A percentile compares a stretch with the other conserved stretches of the same genome.
These are phyloP conservation scores for Eupithecia insigniata DNA, from an alignment of 2,888 invertebrate genomes.

Conservation along the genomic window DNA sequence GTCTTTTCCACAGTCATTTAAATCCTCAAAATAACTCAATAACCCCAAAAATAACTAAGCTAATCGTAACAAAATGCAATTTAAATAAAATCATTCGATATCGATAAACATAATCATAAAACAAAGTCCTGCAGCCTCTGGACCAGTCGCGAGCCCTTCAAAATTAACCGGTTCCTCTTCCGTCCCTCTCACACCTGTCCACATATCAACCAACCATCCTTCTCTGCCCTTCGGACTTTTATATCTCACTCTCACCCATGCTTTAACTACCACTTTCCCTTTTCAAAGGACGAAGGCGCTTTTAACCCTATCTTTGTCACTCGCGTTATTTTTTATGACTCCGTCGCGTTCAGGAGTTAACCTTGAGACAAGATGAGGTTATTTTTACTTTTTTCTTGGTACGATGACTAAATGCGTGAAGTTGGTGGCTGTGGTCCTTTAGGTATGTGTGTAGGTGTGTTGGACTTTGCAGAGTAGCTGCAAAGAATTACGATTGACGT, in stretches of 20 bases:
- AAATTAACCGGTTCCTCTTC: constrained; percentile 80
- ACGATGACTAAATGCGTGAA: constrained; percentile 81
- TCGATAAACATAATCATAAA: constrained; percentile 73
- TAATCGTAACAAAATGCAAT: constrained; percentile 16
- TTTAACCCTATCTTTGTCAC: constrained; percentile 51
- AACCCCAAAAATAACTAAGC: neutral
- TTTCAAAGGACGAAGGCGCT: constrained; percentile 83
- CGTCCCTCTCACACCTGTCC: constrained; percentile 53
- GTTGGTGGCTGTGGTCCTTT: constrained; percentile 48
- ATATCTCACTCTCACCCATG: constrained; percentile 82
- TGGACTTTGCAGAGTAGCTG: constrained; percentile 24
- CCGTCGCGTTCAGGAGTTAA: constrained; percentile 73
- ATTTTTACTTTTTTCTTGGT: constrained; percentile 82
- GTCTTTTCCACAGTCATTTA: neutral
- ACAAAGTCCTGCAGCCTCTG: constrained; percentile 71
- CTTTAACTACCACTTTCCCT: constrained; percentile 81
- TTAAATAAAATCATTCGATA: constrained; percentile 60
- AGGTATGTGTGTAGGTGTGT: constrained; percentile 41
- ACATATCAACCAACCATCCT: constrained; percentile 53
- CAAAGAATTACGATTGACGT: constrained; percentile 20
- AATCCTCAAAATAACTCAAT: neutral
- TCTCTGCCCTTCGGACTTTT: constrained; percentile 75
- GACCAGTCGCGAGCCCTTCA: constrained; percentile 79
- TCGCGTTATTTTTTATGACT: constrained; percentile 40
- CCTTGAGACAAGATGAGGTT: constrained; percentile 82